Percentiles rank a stretch among this genome's conserved stretches.
Evolutionary conservation across 2,113 vertebrate species (phyloP).

Genomic region (Gymnogyps californianus): DNA sequence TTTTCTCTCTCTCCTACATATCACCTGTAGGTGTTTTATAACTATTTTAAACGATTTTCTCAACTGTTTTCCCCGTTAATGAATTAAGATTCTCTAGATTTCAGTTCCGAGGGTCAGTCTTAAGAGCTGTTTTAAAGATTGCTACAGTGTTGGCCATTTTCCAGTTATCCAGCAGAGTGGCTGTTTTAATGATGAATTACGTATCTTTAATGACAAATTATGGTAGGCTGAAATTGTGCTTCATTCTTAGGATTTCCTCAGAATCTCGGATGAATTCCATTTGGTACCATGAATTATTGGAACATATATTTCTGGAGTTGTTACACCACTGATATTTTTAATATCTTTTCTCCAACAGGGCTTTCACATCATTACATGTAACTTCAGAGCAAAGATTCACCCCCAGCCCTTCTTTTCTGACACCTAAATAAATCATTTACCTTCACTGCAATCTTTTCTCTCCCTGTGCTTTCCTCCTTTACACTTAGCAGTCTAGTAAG

Average conservation of each 20-base stretch:
- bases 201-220: slow-evolving; percentile 37
- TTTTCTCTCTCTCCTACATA: not conserved
- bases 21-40: not conserved
- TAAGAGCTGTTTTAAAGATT: slow-evolving; percentile 41
- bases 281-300: slow-evolving; percentile 5
- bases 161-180: not conserved
- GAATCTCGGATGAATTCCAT: not conserved
- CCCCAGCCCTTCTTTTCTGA: not conserved
- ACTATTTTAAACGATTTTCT: not conserved
- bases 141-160: not conserved
- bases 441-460: not conserved
- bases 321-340: not conserved
- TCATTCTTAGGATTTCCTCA: not conserved
- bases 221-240: not conserved
- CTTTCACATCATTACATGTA: not conserved
- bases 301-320: not conserved
- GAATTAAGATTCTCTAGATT: not conserved
- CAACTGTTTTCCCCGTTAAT: not conserved
- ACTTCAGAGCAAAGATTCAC: not conserved
- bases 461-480: not conserved
- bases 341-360: not conserved
- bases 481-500: not conserved
- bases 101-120: not conserved
- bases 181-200: slow-evolving; percentile 51
- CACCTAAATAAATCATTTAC: not conserved